Evolutionary conservation across 2,797 vertebrate species (phyloP).

Genomic region (Phaenicophaeus curvirostris): DNA sequence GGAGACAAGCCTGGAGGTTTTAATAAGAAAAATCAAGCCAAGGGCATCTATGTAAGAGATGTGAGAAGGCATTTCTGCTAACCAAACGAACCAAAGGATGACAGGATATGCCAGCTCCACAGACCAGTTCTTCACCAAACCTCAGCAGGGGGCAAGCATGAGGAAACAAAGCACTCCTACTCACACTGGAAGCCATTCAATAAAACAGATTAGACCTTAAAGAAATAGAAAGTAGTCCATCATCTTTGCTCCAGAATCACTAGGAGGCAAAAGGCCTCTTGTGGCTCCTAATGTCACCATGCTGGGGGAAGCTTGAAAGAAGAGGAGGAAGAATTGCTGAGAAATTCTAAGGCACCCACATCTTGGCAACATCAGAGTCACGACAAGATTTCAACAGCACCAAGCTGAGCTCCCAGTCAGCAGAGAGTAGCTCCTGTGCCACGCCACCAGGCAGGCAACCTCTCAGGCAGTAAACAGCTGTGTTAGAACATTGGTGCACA

Average conservation of each 20-base stretch:
- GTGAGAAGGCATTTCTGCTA: background rate
- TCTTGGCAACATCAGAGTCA: background rate
- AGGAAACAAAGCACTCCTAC: background rate
- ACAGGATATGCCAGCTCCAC: background rate
- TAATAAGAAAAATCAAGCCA: background rate
- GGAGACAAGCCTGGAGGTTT: background rate
- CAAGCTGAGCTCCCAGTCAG: background rate
- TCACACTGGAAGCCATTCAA: background rate
- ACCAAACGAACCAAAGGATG: background rate
- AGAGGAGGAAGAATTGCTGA: background rate
- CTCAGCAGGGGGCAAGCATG: background rate
- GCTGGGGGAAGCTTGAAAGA: background rate
- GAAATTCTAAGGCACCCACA: constrained; percentile 9
- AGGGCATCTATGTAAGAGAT: background rate
- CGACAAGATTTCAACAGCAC: background rate
- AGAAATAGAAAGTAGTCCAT: background rate
- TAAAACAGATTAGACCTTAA: background rate
- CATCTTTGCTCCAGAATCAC: background rate
- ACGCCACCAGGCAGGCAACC: background rate
- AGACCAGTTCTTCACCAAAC: background rate
- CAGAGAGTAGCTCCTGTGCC: background rate
- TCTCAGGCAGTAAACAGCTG: background rate
- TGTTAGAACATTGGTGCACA: background rate
- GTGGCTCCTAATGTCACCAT: background rate
- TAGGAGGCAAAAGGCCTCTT: background rate